These are phyloP conservation scores for Choristoneura rosaceana DNA, from an alignment of 2,888 invertebrate genomes.

Conservation along the genomic window DNA sequence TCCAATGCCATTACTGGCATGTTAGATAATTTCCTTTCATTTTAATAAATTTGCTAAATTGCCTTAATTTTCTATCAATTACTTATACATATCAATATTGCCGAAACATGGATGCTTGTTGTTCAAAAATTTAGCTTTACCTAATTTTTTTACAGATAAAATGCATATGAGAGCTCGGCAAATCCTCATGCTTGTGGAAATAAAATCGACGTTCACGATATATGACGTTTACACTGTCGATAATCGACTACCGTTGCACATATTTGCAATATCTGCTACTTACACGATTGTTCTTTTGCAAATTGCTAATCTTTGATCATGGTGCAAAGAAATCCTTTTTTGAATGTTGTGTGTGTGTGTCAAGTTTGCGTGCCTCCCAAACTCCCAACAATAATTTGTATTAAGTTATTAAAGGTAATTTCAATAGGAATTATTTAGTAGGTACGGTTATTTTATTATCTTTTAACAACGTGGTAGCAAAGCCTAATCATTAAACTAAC, in stretches of 20 bases:
- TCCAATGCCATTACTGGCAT: not conserved
- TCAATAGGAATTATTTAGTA: not conserved
- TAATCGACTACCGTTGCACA: constrained; percentile 56
- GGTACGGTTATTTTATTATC: not conserved
- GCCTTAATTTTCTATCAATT: not conserved
- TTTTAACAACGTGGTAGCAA: not conserved
- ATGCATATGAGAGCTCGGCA: constrained; percentile 59
- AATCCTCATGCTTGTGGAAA: constrained; percentile 60
- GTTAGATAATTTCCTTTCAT: not conserved
- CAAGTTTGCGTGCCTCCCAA: not conserved
- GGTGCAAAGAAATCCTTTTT: not conserved
- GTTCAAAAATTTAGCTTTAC: not conserved
- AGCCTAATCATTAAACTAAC: not conserved
- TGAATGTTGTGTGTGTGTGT: no score
- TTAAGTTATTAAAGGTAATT: constrained; percentile 6
- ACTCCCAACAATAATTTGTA: not conserved
- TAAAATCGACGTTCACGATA: constrained; percentile 58
- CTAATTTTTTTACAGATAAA: constrained; percentile 53
- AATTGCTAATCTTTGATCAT: constrained; percentile 57
- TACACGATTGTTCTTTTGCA: constrained; percentile 69
- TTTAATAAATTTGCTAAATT: not conserved
- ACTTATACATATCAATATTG: not conserved
- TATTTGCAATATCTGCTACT: constrained; percentile 63
- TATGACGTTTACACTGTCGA: constrained; percentile 64
- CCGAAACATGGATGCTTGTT: no score